phyloP scores from a whole-genome alignment of 2,113 vertebrate species.

The Propithecus coquereli region DNA sequence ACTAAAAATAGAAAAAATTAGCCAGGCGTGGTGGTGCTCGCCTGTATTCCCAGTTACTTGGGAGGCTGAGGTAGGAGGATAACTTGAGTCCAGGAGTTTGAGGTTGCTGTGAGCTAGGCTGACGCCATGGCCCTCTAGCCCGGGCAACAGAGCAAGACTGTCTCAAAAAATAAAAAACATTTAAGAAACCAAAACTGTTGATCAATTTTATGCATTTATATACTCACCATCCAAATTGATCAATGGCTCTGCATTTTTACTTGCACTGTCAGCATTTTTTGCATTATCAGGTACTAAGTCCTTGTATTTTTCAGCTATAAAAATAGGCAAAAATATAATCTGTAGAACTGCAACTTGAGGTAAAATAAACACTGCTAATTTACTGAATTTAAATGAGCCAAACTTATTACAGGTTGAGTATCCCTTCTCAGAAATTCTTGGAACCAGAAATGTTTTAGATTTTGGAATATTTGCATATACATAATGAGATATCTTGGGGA shows the following conservation, averaged over 20 bases:
- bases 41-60: no score
- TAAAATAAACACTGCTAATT: constrained; percentile 19
- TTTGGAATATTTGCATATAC: not conserved
- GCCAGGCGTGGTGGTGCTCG: no score
- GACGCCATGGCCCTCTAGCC: no score
- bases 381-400: not conserved
- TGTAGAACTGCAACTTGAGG: constrained; percentile 37
- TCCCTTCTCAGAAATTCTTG: not conserved
- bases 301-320: constrained; percentile 95
- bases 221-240: constrained; percentile 94
- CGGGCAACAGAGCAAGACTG: no score
- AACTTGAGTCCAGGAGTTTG: no score
- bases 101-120: no score
- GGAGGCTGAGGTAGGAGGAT: no score
- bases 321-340: constrained; percentile 48
- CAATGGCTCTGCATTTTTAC: constrained; percentile 89
- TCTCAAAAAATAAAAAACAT: no score
- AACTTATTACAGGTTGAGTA: not conserved
- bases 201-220: not conserved
- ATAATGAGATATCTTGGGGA: not conserved
- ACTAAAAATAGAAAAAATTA: no score
- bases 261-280: constrained; percentile 82
- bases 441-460: not conserved
- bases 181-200: not conserved
- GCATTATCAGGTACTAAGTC: constrained; percentile 86